Evolutionary conservation across 2,113 vertebrate species (phyloP), one percentile per base, ranked within the genome.

Genomic region (Trematomus loennbergii): DNA sequence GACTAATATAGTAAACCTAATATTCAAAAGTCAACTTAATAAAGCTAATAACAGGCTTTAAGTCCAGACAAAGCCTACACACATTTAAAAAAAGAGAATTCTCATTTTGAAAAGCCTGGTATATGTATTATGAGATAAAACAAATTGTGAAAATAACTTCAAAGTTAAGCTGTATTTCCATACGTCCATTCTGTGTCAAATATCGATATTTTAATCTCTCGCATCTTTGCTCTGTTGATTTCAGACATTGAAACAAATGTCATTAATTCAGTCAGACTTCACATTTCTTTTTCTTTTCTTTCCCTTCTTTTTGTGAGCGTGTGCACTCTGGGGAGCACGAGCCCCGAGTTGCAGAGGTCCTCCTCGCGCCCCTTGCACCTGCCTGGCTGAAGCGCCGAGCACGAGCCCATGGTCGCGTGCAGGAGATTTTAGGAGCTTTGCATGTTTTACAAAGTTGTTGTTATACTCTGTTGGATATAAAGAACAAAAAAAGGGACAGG

Each of bases 401-500:
- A 92, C 92, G 89, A 88, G 91, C 86, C 84, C 90, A 72, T n/a
- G 88, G 91, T 95, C 95, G 94, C 92, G 95, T 95, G 95, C 95
- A 92, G 83, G 92, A 94, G 95, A 95, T 95, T 95, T 92, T 74
- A 82, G 89, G 59, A 81, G 94, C 93, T 95, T 95, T 94, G 94
- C 94, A 95, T 95, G 92, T 94, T 94, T 95, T 94, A 94, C 87
- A 93, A 94, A 94, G 87, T 93, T 93, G 85, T 79, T 92, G 85
- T 87, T 84, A 40, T 40, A 59, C 83, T 88, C 83, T 82, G 89
- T 73, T 83, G 75, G 79, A 75, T 83, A 78, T 63, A 90, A 84
- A 86, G 67, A 15, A 52, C 45, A 64, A 45, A 73, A 17, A 20
- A 9, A 22, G 50, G 62, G 75, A 20, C 70, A 72, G 79, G 12